Percentiles rank a stretch among this genome's conserved stretches.
These are phyloP conservation scores for Hoplostethus atlanticus DNA, from an alignment of 2,797 vertebrate genomes.

Conservation along the genomic window DNA sequence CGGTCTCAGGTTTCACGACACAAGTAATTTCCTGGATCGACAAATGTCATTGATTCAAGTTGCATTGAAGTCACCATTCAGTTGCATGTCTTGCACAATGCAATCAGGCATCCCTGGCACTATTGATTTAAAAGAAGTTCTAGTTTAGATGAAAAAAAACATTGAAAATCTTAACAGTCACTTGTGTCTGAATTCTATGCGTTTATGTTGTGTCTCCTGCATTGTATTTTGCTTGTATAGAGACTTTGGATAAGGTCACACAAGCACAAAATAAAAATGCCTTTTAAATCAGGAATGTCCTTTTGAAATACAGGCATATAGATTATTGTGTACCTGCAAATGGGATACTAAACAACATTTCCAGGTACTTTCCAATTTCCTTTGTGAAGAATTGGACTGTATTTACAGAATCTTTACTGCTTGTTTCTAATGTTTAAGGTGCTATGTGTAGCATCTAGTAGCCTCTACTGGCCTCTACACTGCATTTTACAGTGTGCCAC, in stretches of 20 bases:
- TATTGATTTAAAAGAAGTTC: conserved; percentile 78
- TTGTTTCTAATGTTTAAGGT: background rate
- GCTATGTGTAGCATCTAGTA: background rate
- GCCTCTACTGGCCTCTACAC: too few species aligned
- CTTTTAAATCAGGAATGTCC: conserved; percentile 13
- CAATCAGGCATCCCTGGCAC: conserved; percentile 80
- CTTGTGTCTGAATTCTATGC: conserved; percentile 53
- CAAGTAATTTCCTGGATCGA: conserved; percentile 85
- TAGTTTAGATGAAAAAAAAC: conserved; percentile 61
- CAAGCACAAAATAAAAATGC: conserved; percentile 11
- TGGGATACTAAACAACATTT: background rate
- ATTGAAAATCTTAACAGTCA: conserved; percentile 27
- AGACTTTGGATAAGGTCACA: conserved; percentile 11
- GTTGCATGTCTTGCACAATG: conserved; percentile 80
- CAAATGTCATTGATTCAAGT: conserved; percentile 82
- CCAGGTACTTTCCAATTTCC: background rate
- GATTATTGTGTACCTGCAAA: background rate
- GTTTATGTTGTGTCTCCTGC: conserved; percentile 29
- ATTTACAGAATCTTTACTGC: background rate
- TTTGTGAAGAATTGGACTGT: background rate
- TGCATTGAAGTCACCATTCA: conserved; percentile 83
- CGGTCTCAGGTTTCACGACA: conserved; percentile 77
- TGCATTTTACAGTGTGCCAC: background rate
- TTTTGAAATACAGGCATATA: conserved; percentile 11
- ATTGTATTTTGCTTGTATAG: conserved; percentile 20